phyloP scores from a whole-genome alignment of 2,888 invertebrate genomes.

The Sesia apiformis region DNA sequence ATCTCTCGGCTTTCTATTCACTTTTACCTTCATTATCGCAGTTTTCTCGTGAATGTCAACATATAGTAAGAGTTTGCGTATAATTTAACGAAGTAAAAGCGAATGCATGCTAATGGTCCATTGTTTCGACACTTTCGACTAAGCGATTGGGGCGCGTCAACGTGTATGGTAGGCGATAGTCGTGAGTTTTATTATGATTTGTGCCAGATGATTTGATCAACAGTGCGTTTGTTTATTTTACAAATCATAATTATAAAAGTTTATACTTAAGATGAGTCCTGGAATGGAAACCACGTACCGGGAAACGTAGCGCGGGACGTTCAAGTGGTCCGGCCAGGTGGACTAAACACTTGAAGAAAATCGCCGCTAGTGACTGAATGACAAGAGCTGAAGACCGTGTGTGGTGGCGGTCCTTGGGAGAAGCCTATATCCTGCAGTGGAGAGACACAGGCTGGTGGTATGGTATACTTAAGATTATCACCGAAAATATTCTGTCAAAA shows the following conservation, averaged over 20 bases:
- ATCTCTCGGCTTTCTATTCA: constrained; percentile 36
- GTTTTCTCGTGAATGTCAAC: constrained; percentile 4
- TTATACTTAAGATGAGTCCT: not conserved
- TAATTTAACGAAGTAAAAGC: constrained; percentile 47
- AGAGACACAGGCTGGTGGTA: too few relatives aligned
- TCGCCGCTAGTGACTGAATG: too few relatives aligned
- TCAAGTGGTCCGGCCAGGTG: too few relatives aligned
- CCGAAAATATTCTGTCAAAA: too few relatives aligned
- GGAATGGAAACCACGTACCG: too few relatives aligned
- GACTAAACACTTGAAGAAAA: too few relatives aligned
- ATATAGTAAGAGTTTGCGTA: constrained; percentile 29
- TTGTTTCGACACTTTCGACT: constrained; percentile 38
- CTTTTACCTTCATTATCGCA: not conserved
- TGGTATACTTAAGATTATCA: too few relatives aligned
- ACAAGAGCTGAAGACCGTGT: too few relatives aligned
- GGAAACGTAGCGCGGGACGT: too few relatives aligned
- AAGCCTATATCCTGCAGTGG: too few relatives aligned
- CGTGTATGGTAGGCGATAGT: constrained; percentile 22
- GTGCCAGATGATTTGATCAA: constrained; percentile 2
- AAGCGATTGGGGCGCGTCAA: constrained; percentile 32
- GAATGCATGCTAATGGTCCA: constrained; percentile 48
- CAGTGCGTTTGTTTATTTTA: not conserved
- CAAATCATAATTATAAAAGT: not conserved
- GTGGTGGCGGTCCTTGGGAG: too few relatives aligned
- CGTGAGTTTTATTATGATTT: constrained; percentile 12